These are phyloP conservation scores for Elegia similella DNA, from an alignment of 2,888 invertebrate genomes.

Conservation along the genomic window DNA sequence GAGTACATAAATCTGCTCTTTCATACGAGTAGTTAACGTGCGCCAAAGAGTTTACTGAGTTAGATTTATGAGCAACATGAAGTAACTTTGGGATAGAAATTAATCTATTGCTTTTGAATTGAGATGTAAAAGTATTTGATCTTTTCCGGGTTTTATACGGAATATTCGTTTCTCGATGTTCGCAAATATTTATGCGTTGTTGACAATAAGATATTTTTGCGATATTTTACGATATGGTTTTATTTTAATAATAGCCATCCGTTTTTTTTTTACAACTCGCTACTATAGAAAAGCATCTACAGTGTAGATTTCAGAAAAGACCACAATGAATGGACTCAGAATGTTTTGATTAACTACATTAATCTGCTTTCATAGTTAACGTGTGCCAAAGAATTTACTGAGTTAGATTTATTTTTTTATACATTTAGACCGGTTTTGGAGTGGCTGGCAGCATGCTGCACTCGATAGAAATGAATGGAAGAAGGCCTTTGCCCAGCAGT, in stretches of 20 bases:
- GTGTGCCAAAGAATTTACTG: neutral
- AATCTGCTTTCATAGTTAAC: neutral
- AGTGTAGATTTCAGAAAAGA: neutral
- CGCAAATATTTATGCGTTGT: neutral
- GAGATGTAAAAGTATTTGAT: no score
- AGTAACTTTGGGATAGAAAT: conserved; percentile 3
- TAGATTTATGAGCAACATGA: conserved; percentile 10
- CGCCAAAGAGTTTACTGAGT: neutral
- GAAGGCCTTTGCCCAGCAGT: no score
- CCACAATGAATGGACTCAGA: neutral
- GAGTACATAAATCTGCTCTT: conserved; percentile 17
- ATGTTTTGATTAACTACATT: neutral
- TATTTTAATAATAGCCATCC: neutral
- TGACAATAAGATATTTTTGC: neutral
- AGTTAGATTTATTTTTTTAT: no score
- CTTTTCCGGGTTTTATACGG: no score
- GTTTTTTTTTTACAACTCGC: neutral
- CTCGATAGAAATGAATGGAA: no score
- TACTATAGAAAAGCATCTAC: neutral
- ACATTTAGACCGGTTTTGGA: no score
- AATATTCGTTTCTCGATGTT: neutral
- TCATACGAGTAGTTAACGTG: conserved; percentile 7
- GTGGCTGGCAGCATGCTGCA: no score
- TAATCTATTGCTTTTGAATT: neutral
- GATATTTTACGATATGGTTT: no score